Conservation (phyloP, 2,888 invertebrate species). For the Linnaemya vulpina region DNA sequence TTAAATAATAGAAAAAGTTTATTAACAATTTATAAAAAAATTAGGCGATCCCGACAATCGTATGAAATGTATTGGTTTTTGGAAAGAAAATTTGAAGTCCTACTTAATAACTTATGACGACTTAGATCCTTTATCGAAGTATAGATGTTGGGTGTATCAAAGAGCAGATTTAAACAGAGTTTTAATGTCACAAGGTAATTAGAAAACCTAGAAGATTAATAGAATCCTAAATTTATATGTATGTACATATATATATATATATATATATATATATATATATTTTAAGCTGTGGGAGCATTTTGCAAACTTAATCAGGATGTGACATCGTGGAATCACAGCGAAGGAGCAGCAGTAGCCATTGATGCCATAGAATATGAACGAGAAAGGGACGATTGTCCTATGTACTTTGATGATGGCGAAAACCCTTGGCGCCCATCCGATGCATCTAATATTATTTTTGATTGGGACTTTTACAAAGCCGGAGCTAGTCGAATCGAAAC, state of each 20-base stretch:
- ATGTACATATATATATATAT: background rate
- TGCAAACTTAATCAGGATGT: constrained; percentile 96
- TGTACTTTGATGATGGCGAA: constrained; percentile 97
- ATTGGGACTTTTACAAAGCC: constrained; percentile 84
- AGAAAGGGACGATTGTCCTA: constrained; percentile 97
- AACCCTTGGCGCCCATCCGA: constrained; percentile 92
- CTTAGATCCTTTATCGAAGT: constrained; percentile 96
- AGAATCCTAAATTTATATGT: background rate
- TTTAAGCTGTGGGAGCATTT: constrained; percentile 92
- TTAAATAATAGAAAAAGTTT: background rate
- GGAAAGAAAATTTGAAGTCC: constrained; percentile 98
- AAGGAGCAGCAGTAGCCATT: constrained; percentile 96
- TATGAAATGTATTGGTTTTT: constrained; percentile 98
- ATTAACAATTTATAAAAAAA: background rate
- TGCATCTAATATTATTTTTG: constrained; percentile 89
- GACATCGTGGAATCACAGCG: constrained; percentile 92
- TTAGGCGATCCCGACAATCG: constrained; percentile 93
- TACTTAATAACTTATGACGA: constrained; percentile 98
- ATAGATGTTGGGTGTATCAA: constrained; percentile 99
- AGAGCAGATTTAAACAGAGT: constrained; percentile 95
- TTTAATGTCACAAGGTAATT: constrained; percentile 87
- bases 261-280: background rate
- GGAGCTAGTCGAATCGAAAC: constrained; percentile 73
- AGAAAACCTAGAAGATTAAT: background rate
- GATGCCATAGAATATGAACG: constrained; percentile 96